These are phyloP conservation scores for Sebastes glaucus DNA, from an alignment of 2,797 vertebrate genomes.

Conservation along the genomic window DNA sequence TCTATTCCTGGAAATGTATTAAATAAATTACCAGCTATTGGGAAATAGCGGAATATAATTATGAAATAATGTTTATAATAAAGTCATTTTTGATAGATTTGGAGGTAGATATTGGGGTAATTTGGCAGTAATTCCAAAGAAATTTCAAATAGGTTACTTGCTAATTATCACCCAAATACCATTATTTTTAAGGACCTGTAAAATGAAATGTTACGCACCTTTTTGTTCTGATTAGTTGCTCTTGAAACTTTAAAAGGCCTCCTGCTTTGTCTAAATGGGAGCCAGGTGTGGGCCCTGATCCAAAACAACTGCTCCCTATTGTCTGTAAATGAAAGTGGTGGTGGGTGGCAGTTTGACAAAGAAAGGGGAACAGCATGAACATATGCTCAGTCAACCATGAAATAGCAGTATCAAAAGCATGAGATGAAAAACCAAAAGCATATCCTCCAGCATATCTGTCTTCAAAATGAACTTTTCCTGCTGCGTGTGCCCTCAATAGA, in stretches of 20 bases:
- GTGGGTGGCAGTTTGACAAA: neutral
- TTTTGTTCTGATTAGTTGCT: neutral
- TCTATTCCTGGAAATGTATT: too few species aligned
- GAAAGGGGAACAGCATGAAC: neutral
- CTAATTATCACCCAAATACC: too few species aligned
- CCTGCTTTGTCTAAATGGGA: neutral
- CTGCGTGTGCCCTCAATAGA: neutral
- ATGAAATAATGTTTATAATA: too few species aligned
- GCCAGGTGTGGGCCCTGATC: conserved; percentile 1
- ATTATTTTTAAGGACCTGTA: too few species aligned
- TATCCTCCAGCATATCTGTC: neutral
- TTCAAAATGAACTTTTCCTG: neutral
- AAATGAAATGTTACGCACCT: neutral
- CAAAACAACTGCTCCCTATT: conserved; percentile 22
- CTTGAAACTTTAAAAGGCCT: neutral
- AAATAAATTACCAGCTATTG: too few species aligned
- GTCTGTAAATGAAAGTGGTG: conserved; percentile 7
- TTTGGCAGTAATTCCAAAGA: too few species aligned
- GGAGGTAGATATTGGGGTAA: too few species aligned
- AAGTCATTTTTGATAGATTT: too few species aligned
- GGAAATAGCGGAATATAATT: too few species aligned
- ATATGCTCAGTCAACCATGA: neutral
- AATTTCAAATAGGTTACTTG: too few species aligned
- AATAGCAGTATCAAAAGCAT: neutral
- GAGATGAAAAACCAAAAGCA: neutral